These are phyloP conservation scores for Mareca strepera DNA, from an alignment of 2,797 vertebrate genomes.

Conservation along the genomic window DNA sequence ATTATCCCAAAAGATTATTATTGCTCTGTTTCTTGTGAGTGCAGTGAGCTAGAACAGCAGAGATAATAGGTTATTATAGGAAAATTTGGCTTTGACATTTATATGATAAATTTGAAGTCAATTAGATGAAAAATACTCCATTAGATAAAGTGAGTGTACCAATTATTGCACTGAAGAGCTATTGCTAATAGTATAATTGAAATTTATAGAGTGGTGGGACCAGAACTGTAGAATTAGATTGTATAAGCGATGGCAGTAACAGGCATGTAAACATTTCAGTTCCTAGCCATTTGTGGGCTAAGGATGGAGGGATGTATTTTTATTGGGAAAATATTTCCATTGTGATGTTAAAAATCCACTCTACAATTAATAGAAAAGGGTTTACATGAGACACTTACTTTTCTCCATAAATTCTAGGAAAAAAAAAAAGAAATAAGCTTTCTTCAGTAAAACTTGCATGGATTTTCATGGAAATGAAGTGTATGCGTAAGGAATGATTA, in stretches of 20 bases:
- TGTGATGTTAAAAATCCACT: neutral
- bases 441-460: neutral
- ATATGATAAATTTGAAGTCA: conserved; percentile 82
- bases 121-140: conserved; percentile 82
- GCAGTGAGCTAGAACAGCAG: conserved; percentile 78
- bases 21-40: conserved; percentile 67
- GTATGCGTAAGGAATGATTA: neutral
- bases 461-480: neutral
- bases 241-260: conserved; percentile 24
- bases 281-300: conserved; percentile 21
- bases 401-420: neutral
- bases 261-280: conserved; percentile 61
- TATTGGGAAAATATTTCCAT: neutral
- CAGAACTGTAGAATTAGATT: conserved; percentile 55
- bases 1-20: conserved; percentile 70
- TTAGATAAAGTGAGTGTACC: conserved; percentile 80
- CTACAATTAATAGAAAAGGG: conserved; percentile 1
- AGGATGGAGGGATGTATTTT: neutral
- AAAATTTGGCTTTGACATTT: conserved; percentile 82
- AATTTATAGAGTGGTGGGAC: conserved; percentile 75
- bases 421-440: neutral
- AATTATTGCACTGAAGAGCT: conserved; percentile 76
- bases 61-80: conserved; percentile 83
- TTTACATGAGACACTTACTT: neutral
- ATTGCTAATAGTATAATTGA: conserved; percentile 79